These are phyloP conservation scores for Hycleus cichorii DNA, from an alignment of 1,140 invertebrate genomes.

Conservation along the genomic window DNA sequence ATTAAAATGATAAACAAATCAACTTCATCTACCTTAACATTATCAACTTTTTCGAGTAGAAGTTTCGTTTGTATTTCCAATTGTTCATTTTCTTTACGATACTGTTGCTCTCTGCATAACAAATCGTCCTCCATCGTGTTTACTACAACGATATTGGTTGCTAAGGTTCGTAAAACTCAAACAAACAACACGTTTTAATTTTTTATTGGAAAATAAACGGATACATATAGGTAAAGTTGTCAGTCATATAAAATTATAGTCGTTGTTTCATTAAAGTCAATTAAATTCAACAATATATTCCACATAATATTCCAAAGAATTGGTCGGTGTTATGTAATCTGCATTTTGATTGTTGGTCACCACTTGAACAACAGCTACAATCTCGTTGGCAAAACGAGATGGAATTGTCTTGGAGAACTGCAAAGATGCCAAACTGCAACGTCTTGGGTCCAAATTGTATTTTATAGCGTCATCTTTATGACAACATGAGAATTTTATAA, in stretches of 20 bases:
- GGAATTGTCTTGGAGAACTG: not conserved
- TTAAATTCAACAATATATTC: slow-evolving; percentile 3
- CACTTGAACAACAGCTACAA: slow-evolving; percentile 2
- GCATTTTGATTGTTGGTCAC: not conserved
- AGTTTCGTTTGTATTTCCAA: slow-evolving; percentile 43
- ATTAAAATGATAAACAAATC: not conserved
- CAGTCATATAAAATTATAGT: not conserved
- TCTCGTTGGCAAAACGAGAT: not conserved
- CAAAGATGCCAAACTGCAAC: not conserved
- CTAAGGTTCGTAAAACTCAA: not conserved
- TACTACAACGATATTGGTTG: not conserved
- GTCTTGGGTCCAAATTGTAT: slow-evolving; percentile 5
- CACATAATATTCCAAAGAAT: slow-evolving; percentile 1
- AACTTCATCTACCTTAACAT: slow-evolving; percentile 35
- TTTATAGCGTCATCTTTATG: not conserved
- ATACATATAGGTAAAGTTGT: not conserved
- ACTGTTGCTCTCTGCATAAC: slow-evolving; percentile 45
- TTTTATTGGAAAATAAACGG: not conserved
- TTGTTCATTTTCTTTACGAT: slow-evolving; percentile 44
- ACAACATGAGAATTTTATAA: not conserved
- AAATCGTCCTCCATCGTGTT: slow-evolving; percentile 40
- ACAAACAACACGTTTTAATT: not conserved
- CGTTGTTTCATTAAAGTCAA: not conserved
- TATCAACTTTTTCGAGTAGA: slow-evolving; percentile 44
- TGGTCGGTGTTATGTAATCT: not conserved